Conservation (phyloP, 2,888 invertebrate genomes). For the Pandemis corylana region DNA sequence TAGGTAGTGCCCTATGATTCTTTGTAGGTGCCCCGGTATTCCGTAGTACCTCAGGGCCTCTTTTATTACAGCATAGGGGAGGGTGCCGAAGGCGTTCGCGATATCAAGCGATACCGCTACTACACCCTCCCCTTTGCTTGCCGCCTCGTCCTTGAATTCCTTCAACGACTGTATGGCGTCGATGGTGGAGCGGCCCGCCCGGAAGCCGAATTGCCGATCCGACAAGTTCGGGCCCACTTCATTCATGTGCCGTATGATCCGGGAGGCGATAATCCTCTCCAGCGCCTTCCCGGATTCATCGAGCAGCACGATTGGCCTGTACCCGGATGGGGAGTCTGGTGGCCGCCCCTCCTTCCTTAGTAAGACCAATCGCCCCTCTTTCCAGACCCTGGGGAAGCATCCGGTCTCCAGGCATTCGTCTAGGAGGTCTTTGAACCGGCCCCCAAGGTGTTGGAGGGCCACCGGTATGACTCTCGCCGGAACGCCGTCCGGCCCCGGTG, state of each 20-base stretch:
- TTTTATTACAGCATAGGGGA: not conserved
- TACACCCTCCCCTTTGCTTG: not conserved
- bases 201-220: not conserved
- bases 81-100: not conserved
- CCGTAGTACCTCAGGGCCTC: constrained; percentile 9
- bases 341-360: not conserved
- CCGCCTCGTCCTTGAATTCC: not conserved
- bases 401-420: not conserved
- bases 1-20: too few species aligned
- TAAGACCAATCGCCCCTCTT: not conserved
- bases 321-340: not conserved
- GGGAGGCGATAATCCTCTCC: not conserved
- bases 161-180: not conserved
- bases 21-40: not conserved
- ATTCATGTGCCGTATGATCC: not conserved
- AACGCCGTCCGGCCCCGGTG: not conserved
- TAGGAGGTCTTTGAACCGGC: not conserved
- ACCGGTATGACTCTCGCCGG: not conserved
- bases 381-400: not conserved
- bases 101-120: not conserved
- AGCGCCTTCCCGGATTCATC: not conserved
- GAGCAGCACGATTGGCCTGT: constrained; percentile 1
- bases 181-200: not conserved
- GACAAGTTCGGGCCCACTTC: not conserved
- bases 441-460: not conserved